These are phyloP conservation scores for Cenopis cana DNA, from an alignment of 2,888 invertebrate species.

Conservation along the genomic window DNA sequence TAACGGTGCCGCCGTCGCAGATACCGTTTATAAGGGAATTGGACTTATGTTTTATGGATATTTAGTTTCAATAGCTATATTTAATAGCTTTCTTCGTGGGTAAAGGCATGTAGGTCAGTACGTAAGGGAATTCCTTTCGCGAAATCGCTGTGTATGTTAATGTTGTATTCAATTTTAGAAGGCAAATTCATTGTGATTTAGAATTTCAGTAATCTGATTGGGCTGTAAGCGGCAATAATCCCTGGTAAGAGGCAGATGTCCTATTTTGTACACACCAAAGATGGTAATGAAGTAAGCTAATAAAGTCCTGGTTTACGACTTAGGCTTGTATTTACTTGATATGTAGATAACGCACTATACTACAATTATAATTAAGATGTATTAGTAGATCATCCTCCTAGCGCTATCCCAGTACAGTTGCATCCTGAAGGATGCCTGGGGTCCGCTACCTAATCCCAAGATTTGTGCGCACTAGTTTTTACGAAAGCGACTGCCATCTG, in stretches of 20 bases:
- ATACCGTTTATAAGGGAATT: constrained; percentile 67
- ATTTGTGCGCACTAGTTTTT: too few relatives aligned
- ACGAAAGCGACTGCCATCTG: too few relatives aligned
- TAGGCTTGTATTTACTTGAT: not conserved
- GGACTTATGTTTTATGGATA: constrained; percentile 58
- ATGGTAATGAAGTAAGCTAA: too few relatives aligned
- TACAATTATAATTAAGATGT: too few relatives aligned
- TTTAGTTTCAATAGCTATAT: constrained; percentile 48
- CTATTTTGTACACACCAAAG: not conserved
- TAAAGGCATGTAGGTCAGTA: constrained; percentile 31
- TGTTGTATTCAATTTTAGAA: not conserved
- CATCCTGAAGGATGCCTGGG: too few relatives aligned
- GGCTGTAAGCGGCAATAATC: too few relatives aligned
- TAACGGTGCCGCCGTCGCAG: constrained; percentile 64
- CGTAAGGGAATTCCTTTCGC: constrained; percentile 26
- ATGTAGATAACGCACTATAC: not conserved
- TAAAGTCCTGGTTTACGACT: too few relatives aligned
- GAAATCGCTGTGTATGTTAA: constrained; percentile 1
- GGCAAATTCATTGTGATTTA: too few relatives aligned
- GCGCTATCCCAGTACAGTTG: too few relatives aligned
- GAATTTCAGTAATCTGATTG: too few relatives aligned
- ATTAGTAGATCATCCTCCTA: too few relatives aligned
- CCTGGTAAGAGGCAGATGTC: not conserved
- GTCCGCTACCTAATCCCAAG: too few relatives aligned
- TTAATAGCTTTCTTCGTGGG: constrained; percentile 36